Conservation (phyloP, 1,140 invertebrate species). For the Drosophila sechellia region DNA sequence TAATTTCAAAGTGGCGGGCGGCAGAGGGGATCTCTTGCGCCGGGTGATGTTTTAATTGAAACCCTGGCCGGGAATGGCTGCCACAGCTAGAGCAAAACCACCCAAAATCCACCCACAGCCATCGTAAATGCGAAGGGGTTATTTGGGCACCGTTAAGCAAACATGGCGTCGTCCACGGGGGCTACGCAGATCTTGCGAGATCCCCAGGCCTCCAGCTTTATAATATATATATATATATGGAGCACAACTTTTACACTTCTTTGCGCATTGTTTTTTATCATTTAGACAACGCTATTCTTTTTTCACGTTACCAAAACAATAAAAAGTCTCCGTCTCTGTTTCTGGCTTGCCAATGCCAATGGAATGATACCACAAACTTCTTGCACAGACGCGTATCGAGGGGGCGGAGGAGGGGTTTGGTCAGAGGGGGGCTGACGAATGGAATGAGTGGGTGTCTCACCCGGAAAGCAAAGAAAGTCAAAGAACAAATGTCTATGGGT, state of each 20-base stretch:
- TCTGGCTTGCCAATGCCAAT: conserved; percentile 33
- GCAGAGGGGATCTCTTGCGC: not conserved
- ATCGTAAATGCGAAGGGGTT: conserved; percentile 4
- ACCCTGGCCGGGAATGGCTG: conserved; percentile 66
- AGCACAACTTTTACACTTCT: conserved; percentile 6
- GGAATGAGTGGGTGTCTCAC: conserved; percentile 28
- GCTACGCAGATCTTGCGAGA: conserved; percentile 8
- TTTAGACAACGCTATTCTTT: not conserved
- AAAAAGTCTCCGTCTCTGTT: conserved; percentile 22
- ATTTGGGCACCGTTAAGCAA: conserved; percentile 44
- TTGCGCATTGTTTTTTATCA: conserved; percentile 3
- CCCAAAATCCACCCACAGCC: conserved; percentile 16
- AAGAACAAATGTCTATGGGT: conserved; percentile 77
- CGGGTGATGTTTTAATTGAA: conserved; percentile 80
- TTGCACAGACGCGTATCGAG: conserved; percentile 2
- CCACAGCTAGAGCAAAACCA: conserved; percentile 1
- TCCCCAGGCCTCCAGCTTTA: not conserved
- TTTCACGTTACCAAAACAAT: conserved; percentile 20
- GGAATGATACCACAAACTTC: conserved; percentile 33
- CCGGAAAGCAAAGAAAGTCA: conserved; percentile 79
- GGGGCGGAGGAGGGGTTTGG: not conserved
- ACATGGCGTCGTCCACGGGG: conserved; percentile 52
- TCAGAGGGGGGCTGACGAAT: not conserved
- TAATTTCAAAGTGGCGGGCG: conserved; percentile 61
- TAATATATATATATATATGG: not conserved